phyloP scores from a whole-genome alignment of 2,888 invertebrate genomes.

The Scaptomyza tumidula region DNA sequence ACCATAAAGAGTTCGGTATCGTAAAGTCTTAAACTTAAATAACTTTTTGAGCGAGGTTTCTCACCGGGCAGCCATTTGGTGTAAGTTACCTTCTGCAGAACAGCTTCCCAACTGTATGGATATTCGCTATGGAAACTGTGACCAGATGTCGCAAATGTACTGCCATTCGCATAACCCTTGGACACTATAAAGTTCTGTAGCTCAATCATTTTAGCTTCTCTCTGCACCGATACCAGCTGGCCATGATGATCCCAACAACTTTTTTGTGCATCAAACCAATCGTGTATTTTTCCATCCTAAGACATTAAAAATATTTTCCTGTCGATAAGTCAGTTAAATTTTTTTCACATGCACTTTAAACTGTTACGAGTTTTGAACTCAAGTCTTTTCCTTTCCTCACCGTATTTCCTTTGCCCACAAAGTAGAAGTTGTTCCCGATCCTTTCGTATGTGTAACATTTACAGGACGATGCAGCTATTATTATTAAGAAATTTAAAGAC shows the following conservation, averaged over 20 bases:
- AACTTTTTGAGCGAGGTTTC: neutral
- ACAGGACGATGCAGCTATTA: neutral
- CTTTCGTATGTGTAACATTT: neutral
- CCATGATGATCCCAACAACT: constrained; percentile 29
- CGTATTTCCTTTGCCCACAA: neutral
- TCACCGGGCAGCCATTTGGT: constrained; percentile 41
- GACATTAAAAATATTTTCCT: too few species aligned
- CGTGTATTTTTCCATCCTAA: neutral
- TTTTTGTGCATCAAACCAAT: constrained; percentile 45
- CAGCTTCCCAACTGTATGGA: constrained; percentile 37
- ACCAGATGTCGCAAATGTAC: constrained; percentile 50
- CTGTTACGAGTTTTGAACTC: too few species aligned
- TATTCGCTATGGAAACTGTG: constrained; percentile 23
- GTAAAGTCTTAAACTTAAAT: constrained; percentile 39
- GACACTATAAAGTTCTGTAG: constrained; percentile 32
- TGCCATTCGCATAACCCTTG: constrained; percentile 45
- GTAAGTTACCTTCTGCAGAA: constrained; percentile 6
- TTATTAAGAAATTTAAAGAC: neutral
- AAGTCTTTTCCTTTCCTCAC: neutral
- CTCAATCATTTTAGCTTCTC: constrained; percentile 2
- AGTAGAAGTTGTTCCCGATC: neutral
- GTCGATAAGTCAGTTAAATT: too few species aligned
- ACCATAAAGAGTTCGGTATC: constrained; percentile 44
- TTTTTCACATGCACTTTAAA: too few species aligned
- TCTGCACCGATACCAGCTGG: constrained; percentile 42